A percentile compares a stretch with the other conserved stretches of the same genome.
These are phyloP conservation scores for Botia kubotai DNA, from an alignment of 2,797 vertebrate species.

Conservation along the genomic window DNA sequence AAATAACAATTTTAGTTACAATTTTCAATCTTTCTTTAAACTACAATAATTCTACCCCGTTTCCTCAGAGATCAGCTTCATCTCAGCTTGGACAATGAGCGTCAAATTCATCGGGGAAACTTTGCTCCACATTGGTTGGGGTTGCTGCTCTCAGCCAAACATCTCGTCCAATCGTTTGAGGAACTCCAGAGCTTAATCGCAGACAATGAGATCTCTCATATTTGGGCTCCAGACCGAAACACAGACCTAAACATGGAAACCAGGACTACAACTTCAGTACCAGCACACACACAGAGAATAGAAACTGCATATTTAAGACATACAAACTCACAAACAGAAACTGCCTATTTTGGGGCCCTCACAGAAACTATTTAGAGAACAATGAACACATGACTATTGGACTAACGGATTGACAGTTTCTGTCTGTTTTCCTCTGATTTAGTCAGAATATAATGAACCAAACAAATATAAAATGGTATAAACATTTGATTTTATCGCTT, in stretches of 20 bases:
- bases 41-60: conserved; percentile 80
- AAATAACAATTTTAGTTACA: conserved; percentile 88
- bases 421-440: conserved; percentile 54
- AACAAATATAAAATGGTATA: conserved; percentile 56
- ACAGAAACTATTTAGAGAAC: conserved; percentile 69
- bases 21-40: conserved; percentile 80
- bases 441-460: conserved; percentile 61
- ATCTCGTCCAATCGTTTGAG: conserved; percentile 25
- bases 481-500: conserved; percentile 54
- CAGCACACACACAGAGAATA: conserved; percentile 69
- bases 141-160: conserved; percentile 24
- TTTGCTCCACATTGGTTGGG: neutral
- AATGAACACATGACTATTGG: conserved; percentile 67
- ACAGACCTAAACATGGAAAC: conserved; percentile 63
- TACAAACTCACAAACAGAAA: conserved; percentile 69
- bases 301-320: conserved; percentile 70
- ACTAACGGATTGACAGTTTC: conserved; percentile 60
- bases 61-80: conserved; percentile 54
- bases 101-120: conserved; percentile 19
- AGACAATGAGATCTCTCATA: conserved; percentile 17
- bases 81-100: conserved; percentile 18
- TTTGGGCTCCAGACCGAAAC: conserved; percentile 21
- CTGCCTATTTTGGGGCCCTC: conserved; percentile 58
- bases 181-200: conserved; percentile 29
- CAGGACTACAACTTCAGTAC: conserved; percentile 68